Conservation (phyloP, 2,888 invertebrate species). For the Phengaris alcon region DNA sequence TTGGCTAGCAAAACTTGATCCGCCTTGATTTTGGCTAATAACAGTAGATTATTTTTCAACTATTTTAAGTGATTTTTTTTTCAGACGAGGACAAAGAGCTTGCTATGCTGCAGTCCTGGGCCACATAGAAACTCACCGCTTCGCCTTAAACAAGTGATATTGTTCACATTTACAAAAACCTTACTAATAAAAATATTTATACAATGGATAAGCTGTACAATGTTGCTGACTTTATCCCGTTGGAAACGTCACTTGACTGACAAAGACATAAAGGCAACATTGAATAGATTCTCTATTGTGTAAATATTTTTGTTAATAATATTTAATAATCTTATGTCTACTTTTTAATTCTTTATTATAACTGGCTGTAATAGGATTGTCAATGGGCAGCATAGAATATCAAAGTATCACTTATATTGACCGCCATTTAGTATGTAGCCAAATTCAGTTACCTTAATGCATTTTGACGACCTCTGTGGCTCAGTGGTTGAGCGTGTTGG, state of each 20-base stretch:
- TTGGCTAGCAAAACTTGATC: too few species aligned
- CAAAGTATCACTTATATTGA: conserved; percentile 12
- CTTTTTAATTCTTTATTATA: conserved; percentile 11
- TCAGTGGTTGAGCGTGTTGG: too few species aligned
- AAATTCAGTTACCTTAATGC: neutral
- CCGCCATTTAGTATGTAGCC: neutral
- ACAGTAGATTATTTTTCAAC: neutral
- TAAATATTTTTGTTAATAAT: neutral
- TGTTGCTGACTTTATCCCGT: too few species aligned
- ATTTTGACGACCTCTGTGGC: too few species aligned
- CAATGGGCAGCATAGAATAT: neutral
- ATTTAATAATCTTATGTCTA: conserved; percentile 31
- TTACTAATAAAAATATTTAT: too few species aligned
- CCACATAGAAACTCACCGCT: conserved; percentile 53
- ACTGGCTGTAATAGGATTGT: neutral
- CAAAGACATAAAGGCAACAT: too few species aligned
- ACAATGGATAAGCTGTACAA: too few species aligned
- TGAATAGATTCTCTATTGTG: too few species aligned
- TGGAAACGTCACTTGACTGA: too few species aligned
- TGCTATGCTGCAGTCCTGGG: conserved; percentile 67
- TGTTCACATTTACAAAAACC: conserved; percentile 38
- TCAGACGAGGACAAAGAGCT: conserved; percentile 71
- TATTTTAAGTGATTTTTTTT: conserved; percentile 42
- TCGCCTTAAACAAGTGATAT: conserved; percentile 48
- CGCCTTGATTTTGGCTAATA: neutral